Base-by-base conservation (phyloP, 1,140 invertebrate species). In the Cydia fagiglandana region DNA sequence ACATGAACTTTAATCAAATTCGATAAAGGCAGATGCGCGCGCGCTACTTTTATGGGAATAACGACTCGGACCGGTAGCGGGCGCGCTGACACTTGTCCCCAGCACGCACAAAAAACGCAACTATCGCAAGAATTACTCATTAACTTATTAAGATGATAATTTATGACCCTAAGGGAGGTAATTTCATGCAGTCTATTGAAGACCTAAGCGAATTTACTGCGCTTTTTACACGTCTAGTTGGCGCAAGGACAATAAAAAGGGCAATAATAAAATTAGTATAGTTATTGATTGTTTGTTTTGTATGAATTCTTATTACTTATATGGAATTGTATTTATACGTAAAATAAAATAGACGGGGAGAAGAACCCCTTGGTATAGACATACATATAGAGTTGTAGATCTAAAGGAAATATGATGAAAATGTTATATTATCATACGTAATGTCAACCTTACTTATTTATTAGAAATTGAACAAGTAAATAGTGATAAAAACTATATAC, bases 81-180 rank as follows among this genome's bases (percentile, higher is more conserved):
- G 38, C 38, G 38, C 38, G 38, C 78, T 82, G 83, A 79, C 84
- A 88, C 89, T 81, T 83, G 80, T 75, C 74, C 73, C 76, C 77
- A 30, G n/a, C 68, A 73, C 78, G 56, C 74, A 78, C 80, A 89
- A 91, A 91, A 92, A 76, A 91, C 83, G 74, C 64, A 88, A 84
- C 83, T 85, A 91, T 92, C 87, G 84, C 77, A 84, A 85, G 88
- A 88, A 90, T 90, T 86, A 90, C 88, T 90, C 91, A 90, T 91
- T 91, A 88, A 91, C 87, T 91, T 91, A 91, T 93, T 91, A 91
- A 87, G 88, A 91, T 93, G 89, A 88, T 91, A 91, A 91, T 93
- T 90, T 91, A 93, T 91, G 86, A 85, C 83, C 66, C 81, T 80
- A 78, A 79, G 80, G 76, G 83, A 84, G 82, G 86, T 86, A 86